A percentile compares a stretch with the other conserved stretches of the same genome.
These are phyloP conservation scores for Epiblema foenella DNA, from an alignment of 2,888 invertebrate species.

Conservation along the genomic window DNA sequence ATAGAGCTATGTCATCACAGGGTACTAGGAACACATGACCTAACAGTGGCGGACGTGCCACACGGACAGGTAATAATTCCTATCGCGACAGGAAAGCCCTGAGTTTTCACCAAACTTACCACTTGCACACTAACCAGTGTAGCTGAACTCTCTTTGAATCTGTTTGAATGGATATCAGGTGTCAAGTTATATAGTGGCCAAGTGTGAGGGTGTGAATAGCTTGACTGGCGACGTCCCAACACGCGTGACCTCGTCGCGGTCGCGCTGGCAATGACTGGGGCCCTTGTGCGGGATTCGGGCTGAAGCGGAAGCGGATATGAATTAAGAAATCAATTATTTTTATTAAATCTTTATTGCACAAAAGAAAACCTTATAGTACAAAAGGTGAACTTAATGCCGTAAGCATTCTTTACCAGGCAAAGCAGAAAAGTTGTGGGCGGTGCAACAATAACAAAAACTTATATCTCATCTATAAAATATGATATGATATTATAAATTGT, in stretches of 20 bases:
- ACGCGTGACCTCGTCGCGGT: slow-evolving; percentile 13
- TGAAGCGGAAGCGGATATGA: slow-evolving; percentile 10
- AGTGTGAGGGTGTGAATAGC: not conserved
- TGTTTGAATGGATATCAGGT: not conserved
- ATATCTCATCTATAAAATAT: no score
- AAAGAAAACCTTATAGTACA: no score
- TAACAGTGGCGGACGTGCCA: not conserved
- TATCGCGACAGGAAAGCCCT: slow-evolving; percentile 13
- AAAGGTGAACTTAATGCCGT: no score
- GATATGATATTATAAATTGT: no score
- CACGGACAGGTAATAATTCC: not conserved
- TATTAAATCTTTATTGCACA: no score
- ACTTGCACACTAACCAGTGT: not conserved
- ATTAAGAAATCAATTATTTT: no score
- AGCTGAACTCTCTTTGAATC: not conserved
- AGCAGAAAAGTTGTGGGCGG: no score
- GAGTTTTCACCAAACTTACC: not conserved
- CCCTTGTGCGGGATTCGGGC: not conserved
- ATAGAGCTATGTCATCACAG: not conserved
- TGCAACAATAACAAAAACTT: no score
- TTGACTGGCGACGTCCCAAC: slow-evolving; percentile 17
- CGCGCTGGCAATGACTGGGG: slow-evolving; percentile 28
- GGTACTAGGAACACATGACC: not conserved
- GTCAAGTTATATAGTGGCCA: not conserved
- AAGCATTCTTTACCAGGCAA: no score